phyloP scores from a whole-genome alignment of 2,113 vertebrate genomes.

The Asarcornis scutulata region DNA sequence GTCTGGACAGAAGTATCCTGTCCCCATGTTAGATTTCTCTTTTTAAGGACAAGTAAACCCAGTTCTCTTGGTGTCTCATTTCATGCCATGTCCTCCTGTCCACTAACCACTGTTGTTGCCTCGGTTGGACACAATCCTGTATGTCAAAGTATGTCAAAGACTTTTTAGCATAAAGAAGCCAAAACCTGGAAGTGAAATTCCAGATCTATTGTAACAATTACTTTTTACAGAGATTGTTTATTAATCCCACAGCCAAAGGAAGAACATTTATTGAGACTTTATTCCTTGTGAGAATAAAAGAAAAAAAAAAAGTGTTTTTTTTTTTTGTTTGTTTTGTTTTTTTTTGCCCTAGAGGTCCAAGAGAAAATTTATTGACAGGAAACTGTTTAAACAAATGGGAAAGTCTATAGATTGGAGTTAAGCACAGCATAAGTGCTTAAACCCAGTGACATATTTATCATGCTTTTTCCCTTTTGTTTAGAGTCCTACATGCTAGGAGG shows the following conservation, averaged over 20 bases:
- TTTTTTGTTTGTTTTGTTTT: neutral
- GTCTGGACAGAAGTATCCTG: neutral
- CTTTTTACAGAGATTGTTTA: neutral
- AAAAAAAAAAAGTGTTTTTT: neutral
- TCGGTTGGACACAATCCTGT: neutral
- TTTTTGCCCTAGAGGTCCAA: neutral
- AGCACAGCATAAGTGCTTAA: neutral
- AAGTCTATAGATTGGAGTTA: neutral
- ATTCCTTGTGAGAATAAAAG: neutral
- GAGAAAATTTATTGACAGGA: neutral
- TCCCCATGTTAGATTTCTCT: neutral
- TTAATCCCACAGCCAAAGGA: neutral
- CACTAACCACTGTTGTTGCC: neutral
- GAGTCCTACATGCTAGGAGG: neutral
- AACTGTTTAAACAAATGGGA: neutral
- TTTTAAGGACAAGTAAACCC: neutral
- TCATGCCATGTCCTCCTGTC: fast-evolving
- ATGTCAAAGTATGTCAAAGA: neutral
- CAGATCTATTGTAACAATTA: neutral
- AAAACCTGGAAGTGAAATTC: neutral
- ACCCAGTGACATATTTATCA: neutral
- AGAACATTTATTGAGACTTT: neutral
- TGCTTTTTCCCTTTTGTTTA: neutral
- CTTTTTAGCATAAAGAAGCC: neutral
- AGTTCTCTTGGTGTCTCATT: neutral